Evolutionary conservation across 35 echinoderm and acorn worm species (phyloP).

Genomic region (Lytechinus pictus): DNA sequence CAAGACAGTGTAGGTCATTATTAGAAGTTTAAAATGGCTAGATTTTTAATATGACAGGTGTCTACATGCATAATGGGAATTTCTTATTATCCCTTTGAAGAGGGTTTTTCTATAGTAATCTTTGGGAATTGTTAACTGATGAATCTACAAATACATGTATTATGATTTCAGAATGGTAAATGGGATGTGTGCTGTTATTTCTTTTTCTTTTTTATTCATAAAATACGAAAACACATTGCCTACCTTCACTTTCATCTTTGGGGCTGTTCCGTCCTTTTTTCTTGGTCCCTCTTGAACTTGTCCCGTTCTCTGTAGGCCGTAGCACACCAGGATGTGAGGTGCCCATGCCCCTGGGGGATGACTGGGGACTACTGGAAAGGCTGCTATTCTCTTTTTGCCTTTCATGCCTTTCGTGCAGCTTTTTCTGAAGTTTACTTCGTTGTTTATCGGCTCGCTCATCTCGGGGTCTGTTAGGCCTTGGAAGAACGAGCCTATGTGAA

Average conservation of each 20-base stretch:
- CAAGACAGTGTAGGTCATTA: too few species aligned
- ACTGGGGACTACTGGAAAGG: conserved; percentile 81
- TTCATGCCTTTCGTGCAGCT: conserved; percentile 68
- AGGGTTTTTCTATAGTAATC: too few species aligned
- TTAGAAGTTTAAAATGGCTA: too few species aligned
- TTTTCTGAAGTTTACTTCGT: conserved; percentile 88
- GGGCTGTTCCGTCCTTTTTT: conserved; percentile 65
- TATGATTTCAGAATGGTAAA: too few species aligned
- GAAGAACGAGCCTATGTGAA: conserved; percentile 71
- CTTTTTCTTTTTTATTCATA: too few species aligned
- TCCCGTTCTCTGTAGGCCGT: conserved; percentile 55
- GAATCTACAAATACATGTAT: too few species aligned
- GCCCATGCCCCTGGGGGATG: conserved; percentile 71
- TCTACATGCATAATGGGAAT: too few species aligned
- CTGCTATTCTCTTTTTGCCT: conserved; percentile 58
- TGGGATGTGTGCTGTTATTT: too few species aligned
- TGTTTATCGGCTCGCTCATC: conserved; percentile 94
- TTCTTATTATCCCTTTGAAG: too few species aligned
- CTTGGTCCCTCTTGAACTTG: conserved; percentile 49
- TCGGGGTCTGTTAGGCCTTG: conserved; percentile 67
- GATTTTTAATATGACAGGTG: too few species aligned
- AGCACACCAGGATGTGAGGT: conserved; percentile 14
- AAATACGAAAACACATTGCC: background rate
- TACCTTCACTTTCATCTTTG: conserved; percentile 77
- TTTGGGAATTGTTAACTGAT: too few species aligned